Conservation (phyloP, 1,140 invertebrate genomes). For the Tribolium castaneum region DNA sequence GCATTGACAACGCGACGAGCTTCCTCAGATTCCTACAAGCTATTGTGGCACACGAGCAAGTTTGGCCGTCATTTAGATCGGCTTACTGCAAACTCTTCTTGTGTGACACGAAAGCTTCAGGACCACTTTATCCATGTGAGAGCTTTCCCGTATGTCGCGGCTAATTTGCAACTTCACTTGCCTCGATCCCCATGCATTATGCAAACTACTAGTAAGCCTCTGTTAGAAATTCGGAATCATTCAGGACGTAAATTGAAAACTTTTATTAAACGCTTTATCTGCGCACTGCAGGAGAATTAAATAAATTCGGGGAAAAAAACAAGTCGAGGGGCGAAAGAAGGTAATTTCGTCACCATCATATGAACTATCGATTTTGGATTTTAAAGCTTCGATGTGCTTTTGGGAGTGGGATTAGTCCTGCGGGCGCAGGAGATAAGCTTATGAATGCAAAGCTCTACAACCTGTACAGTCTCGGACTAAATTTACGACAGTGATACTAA, state of each 20-base stretch:
- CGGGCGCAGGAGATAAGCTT: conserved; percentile 53
- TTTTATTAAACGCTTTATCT: conserved; percentile 45
- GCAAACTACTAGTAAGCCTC: conserved; percentile 14
- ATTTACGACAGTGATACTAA: not conserved
- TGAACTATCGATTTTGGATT: conserved; percentile 55
- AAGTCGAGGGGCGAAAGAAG: conserved; percentile 4
- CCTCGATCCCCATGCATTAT: conserved; percentile 14
- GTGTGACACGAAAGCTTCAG: conserved; percentile 2
- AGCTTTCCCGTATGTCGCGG: not conserved
- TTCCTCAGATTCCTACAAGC: conserved; percentile 45
- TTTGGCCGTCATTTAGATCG: not conserved
- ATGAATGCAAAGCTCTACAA: conserved; percentile 53
- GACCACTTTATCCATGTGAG: conserved; percentile 9
- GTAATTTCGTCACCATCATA: conserved; percentile 46
- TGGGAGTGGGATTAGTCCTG: conserved; percentile 52
- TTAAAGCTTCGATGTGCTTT: conserved; percentile 51
- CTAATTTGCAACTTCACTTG: conserved; percentile 12
- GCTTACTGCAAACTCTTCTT: conserved; percentile 22
- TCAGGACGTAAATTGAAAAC: conserved; percentile 44
- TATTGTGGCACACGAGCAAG: conserved; percentile 18
- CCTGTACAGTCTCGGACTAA: not conserved
- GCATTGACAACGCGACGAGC: conserved; percentile 28
- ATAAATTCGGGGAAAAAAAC: conserved; percentile 40
- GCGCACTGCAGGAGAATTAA: conserved; percentile 46
- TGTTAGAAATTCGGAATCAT: conserved; percentile 8